Evolutionary conservation across 2,888 invertebrate genomes (phyloP), one percentile per base, ranked within the genome.

Genomic region (Pilophorus perplexus): DNA sequence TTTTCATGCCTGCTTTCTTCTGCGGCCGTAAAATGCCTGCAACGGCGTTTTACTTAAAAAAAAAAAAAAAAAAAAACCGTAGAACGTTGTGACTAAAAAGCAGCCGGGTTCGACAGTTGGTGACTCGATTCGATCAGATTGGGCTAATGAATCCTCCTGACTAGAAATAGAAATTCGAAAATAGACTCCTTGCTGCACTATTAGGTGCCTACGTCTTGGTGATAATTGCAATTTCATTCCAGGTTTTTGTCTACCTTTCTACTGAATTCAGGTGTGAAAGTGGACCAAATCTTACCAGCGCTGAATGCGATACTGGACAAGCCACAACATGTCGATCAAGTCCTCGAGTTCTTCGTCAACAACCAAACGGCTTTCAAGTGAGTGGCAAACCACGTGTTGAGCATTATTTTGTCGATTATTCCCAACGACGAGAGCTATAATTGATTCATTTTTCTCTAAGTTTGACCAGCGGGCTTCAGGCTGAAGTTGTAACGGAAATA

Each of bases 261-360:
- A 2, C 14, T 52, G 25, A 1, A 28, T 28, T 38, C 38, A 3
- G 4, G 14, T n/a, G 22, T 22, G 2, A 59, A 10, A 0, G 18
- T 6, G 0, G 37, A 66, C 25, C 46, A 66, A 44, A 37, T 66
- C 3, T 12, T 25, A n/a, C 40, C 46, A 1, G 66, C 66, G 4
- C 20, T 66, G 14, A 44, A 57, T 5, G 55, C 44, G 0, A 57
- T 66, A 6, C n/a, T 52, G 5, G 23, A 44, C 18, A 44, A 25
- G 25, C 46, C 66, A 1, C 25, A 66, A 16, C 42, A 66, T 20
- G 27, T 59, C n/a, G 52, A 55, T 22, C 6, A 33, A 2, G 57
- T 28, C n/a, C 23, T 66, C n/a, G n/a, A 42, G 5, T 66, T 66
- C 46, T 44, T 66, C 37, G n/a, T 64, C 16, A 18, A 20, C 25